Evolutionary conservation across 2,888 invertebrate species (phyloP).

Genomic region (Norana najaformis): DNA sequence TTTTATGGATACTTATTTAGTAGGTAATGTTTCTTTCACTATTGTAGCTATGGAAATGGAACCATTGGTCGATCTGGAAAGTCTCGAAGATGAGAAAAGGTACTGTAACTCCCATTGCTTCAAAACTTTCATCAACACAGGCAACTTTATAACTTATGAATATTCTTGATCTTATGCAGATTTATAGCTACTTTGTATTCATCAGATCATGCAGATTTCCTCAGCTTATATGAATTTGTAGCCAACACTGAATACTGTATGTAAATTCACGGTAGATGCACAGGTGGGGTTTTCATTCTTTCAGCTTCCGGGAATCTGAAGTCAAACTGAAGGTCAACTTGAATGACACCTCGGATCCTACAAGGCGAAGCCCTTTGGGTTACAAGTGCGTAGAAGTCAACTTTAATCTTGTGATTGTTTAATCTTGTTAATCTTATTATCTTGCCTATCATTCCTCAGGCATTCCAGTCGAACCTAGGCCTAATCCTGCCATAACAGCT

Average conservation of each 20-base stretch:
- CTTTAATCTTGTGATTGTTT: background rate
- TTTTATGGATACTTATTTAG: background rate
- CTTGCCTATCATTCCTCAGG: background rate
- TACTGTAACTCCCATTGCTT: background rate
- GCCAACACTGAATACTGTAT: too few species aligned
- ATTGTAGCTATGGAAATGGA: background rate
- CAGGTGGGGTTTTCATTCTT: background rate
- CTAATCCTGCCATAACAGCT: background rate
- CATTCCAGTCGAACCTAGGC: background rate
- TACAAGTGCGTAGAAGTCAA: background rate
- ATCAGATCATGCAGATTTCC: background rate
- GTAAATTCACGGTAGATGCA: background rate
- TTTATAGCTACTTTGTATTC: background rate
- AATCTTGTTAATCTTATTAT: too few species aligned
- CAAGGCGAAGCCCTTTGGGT: background rate
- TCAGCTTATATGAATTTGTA: background rate
- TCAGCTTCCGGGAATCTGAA: background rate
- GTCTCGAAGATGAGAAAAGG: background rate
- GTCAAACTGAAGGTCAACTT: slow-evolving; percentile 1
- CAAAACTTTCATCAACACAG: background rate
- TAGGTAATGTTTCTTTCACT: background rate
- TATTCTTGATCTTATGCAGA: background rate
- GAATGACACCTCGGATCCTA: background rate
- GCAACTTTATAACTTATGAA: background rate
- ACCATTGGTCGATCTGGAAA: background rate